Conservation (phyloP, 1,140 invertebrate genomes). For the Drosophila equinoxialis region DNA sequence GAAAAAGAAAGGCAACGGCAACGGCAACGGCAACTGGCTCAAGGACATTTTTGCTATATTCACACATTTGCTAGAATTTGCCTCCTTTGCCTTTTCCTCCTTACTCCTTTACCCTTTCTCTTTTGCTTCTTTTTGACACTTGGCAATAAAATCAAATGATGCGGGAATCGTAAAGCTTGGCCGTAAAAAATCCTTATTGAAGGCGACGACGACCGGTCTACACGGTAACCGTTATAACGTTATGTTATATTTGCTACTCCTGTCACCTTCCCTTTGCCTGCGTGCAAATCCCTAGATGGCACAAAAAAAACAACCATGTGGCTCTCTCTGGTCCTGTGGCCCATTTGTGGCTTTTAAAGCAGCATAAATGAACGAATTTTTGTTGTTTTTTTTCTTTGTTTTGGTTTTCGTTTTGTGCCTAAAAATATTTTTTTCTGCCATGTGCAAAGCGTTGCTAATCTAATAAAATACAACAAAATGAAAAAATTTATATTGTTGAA, state of each 20-base stretch:
- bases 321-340: constrained; percentile 33
- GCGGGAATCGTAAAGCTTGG: constrained; percentile 75
- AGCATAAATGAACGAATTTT: constrained; percentile 67
- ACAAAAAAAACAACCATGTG: constrained; percentile 31
- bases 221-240: constrained; percentile 63
- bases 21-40: constrained; percentile 61
- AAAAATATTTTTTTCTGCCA: constrained; percentile 67
- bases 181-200: constrained; percentile 54
- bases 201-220: constrained; percentile 27
- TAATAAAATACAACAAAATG: constrained; percentile 38
- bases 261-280: constrained; percentile 55
- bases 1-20: constrained; percentile 32
- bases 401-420: constrained; percentile 25
- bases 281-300: constrained; percentile 54
- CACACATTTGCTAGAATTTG: neutral
- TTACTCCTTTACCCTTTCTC: neutral
- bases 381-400: constrained; percentile 32
- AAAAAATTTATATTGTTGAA: constrained; percentile 46
- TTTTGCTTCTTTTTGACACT: constrained; percentile 46
- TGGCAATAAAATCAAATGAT: constrained; percentile 80
- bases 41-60: constrained; percentile 47
- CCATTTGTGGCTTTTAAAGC: constrained; percentile 77
- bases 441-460: constrained; percentile 51
- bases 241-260: constrained; percentile 44
- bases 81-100: constrained; percentile 19